phyloP scores from a whole-genome alignment of 2,888 invertebrate species.

The Chalcis sispes region DNA sequence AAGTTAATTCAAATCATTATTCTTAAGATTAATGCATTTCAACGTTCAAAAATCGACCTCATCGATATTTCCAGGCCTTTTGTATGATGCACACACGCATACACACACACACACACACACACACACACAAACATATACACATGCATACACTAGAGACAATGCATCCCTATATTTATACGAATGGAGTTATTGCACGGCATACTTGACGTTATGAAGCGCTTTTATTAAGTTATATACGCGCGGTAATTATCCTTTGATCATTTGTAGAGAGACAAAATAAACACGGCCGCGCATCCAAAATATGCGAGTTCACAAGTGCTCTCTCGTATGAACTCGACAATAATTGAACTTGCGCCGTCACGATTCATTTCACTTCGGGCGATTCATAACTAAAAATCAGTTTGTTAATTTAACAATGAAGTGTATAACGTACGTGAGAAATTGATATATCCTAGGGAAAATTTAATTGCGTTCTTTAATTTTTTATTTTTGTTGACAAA shows the following conservation, averaged over 20 bases:
- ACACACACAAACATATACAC: no score
- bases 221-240: slow-evolving; percentile 9
- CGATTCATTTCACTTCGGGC: not conserved
- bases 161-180: not conserved
- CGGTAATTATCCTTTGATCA: slow-evolving; percentile 33
- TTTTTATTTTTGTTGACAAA: no score
- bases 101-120: not conserved
- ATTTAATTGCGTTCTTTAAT: no score
- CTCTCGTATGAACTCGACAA: not conserved
- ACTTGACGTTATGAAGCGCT: not conserved
- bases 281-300: not conserved
- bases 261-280: slow-evolving; percentile 4
- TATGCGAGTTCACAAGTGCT: not conserved
- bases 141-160: not conserved
- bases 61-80: not conserved
- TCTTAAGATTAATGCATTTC: no score
- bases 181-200: not conserved
- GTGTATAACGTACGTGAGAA: no score
- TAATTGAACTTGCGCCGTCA: not conserved
- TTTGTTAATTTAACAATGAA: no score
- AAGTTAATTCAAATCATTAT: no score
- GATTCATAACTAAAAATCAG: no score
- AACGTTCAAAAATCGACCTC: not conserved
- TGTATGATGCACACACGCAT: not conserved
- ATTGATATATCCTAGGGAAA: no score